These are phyloP conservation scores for Triplophysa yarkandensis DNA, from an alignment of 2,797 vertebrate genomes.

Conservation along the genomic window DNA sequence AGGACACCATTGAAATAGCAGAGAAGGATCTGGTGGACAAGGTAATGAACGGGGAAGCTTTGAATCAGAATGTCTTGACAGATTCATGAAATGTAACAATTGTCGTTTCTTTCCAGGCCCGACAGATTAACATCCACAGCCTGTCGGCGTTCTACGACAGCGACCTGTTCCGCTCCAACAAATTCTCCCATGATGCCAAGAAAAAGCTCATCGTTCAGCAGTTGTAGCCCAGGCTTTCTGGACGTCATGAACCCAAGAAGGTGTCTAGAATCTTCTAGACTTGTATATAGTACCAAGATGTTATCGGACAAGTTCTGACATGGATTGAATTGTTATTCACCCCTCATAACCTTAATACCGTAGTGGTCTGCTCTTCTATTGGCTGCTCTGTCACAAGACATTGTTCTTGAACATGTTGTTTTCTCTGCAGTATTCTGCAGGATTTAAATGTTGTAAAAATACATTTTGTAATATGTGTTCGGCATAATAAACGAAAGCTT, in stretches of 20 bases:
- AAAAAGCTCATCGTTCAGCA: conserved; percentile 92
- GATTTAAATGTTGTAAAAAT: conserved; percentile 28
- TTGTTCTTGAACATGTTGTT: not conserved
- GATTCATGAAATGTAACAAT: not conserved
- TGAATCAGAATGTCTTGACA: not conserved
- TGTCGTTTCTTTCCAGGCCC: conserved; percentile 73
- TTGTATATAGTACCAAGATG: conserved; percentile 31
- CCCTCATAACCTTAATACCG: not conserved
- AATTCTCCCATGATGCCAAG: conserved; percentile 86
- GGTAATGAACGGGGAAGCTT: conserved; percentile 69
- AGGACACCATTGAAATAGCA: conserved; percentile 85
- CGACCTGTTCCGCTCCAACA: conserved; percentile 87
- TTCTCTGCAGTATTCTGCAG: conserved; percentile 21
- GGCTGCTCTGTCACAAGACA: conserved; percentile 34
- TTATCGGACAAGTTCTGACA: conserved; percentile 14
- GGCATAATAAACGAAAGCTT: conserved; percentile 31
- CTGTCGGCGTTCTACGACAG: conserved; percentile 91
- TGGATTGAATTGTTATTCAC: conserved; percentile 30
- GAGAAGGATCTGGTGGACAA: conserved; percentile 96
- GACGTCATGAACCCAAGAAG: not conserved
- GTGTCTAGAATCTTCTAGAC: not conserved
- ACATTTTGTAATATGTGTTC: conserved; percentile 29
- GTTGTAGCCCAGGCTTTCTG: conserved; percentile 73
- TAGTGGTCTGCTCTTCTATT: conserved; percentile 4
- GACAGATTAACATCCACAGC: conserved; percentile 96